Evolutionary conservation across 2,888 invertebrate species (phyloP).

Genomic region (Heliconius sara): DNA sequence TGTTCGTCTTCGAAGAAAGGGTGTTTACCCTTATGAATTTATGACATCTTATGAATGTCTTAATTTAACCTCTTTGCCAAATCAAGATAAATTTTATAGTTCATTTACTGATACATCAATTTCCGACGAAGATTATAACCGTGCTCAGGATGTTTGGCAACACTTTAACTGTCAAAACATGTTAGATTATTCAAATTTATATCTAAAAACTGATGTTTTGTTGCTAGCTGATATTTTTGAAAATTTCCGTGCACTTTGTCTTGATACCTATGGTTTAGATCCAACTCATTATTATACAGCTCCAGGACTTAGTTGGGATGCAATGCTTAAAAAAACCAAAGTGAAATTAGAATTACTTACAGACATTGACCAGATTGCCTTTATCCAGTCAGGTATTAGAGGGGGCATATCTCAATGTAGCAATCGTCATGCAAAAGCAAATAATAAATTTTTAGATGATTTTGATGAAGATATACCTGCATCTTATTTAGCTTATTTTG

Average conservation of each 20-base stretch:
- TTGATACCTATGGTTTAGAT: neutral
- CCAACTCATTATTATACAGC: neutral
- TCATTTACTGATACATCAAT: neutral
- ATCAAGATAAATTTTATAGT: neutral
- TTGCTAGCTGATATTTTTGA: neutral
- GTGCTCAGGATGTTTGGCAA: conserved; percentile 27
- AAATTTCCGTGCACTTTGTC: neutral
- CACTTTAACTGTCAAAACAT: conserved; percentile 29
- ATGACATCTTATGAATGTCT: neutral
- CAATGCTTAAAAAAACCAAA: too few relatives aligned
- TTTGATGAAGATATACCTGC: neutral
- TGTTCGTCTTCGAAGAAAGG: neutral
- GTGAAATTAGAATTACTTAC: too few relatives aligned
- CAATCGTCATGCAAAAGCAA: conserved; percentile 32
- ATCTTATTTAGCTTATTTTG: neutral
- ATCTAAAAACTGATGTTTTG: conserved; percentile 13
- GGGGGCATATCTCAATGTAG: conserved; percentile 1
- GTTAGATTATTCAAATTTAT: conserved; percentile 30
- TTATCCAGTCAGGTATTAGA: too few relatives aligned
- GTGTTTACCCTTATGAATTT: neutral
- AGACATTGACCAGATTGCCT: too few relatives aligned
- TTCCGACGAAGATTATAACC: neutral
- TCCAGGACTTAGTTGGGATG: neutral
- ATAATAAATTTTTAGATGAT: conserved; percentile 25
- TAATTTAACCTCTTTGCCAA: neutral